Base-by-base conservation (phyloP, 2,113 vertebrate genomes). In the Brachyistius frenatus region DNA sequence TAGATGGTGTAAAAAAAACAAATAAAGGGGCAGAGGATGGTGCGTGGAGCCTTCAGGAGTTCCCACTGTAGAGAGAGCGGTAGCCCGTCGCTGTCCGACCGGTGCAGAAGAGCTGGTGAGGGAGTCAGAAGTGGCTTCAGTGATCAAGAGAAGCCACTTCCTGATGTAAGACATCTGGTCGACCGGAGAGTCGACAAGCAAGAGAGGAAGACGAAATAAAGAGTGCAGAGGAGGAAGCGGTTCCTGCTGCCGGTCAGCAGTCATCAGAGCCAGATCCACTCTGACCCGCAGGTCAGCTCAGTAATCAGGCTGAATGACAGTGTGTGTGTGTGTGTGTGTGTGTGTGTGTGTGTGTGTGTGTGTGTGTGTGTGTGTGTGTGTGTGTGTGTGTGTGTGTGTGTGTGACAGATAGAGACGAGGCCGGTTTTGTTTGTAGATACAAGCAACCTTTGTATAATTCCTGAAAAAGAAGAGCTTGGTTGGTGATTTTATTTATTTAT, bases 301-400 rank as follows among this genome's bases (percentile, higher is more conserved):
- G 85, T 92, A 92, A 92, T 93, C 90, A 89, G 84, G 46, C 81
- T 89, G 90, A 91, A 87, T 88, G 91, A 90, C 87, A 80, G 76
- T 69, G 7, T 56, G 86, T 57, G n/a, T 15, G 41, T 73, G 75
- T 62, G 65, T 23, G 57, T 4, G 60, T 36, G 37, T 13, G 44
- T 41, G 15, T 55, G 32, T 5, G n/a, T 63, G 33, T 56, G 60
- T 76, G 61, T 10, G 9, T 70, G 62, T 49, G 36, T 46, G 49
- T 35, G 8, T 47, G 46, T 60, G 6, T 55, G 56, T 39, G n/a
- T 15, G n/a, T 56, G 60, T 76, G 61, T 10, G 9, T 70, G 62
- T 49, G 36, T 46, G 49, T 35, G 8, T 47, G 46, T 60, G 6
- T 55, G 56, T 39, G n/a, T 15, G 37, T 15, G 31, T 9, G 16